These are phyloP conservation scores for Lasioglossum vierecki DNA, from an alignment of 2,888 invertebrate species.

Conservation along the genomic window DNA sequence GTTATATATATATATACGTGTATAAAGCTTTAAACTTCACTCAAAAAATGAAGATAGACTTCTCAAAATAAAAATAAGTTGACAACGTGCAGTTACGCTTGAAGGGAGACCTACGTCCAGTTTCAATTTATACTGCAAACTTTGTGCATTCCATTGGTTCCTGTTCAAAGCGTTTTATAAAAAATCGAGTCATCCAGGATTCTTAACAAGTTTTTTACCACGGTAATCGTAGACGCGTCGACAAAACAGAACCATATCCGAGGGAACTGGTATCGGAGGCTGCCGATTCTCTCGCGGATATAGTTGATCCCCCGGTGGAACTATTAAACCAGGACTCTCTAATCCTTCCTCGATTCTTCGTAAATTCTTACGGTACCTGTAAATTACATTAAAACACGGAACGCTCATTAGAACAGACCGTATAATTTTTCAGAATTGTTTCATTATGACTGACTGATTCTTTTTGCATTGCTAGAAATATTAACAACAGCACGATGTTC, in stretches of 20 bases:
- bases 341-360: constrained; percentile 92
- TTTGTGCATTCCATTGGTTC: constrained; percentile 78
- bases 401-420: neutral
- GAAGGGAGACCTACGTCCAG: constrained; percentile 78
- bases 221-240: constrained; percentile 97
- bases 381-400: constrained; percentile 32
- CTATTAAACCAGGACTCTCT: constrained; percentile 89
- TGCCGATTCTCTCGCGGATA: constrained; percentile 86
- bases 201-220: constrained; percentile 87
- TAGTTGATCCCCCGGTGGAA: constrained; percentile 88
- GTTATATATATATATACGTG: constrained; percentile 22
- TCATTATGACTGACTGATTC: neutral
- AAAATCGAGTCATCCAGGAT: constrained; percentile 83
- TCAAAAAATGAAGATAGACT: constrained; percentile 18
- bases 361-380: constrained; percentile 93
- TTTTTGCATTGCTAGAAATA: neutral
- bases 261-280: constrained; percentile 88
- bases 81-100: constrained; percentile 64
- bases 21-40: constrained; percentile 35
- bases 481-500: neutral
- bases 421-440: neutral
- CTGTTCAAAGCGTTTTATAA: constrained; percentile 74
- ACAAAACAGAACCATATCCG: constrained; percentile 97
- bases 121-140: constrained; percentile 74
- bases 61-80: constrained; percentile 61